Base-by-base conservation (phyloP, 2,888 invertebrate genomes). In the Cremastinae sp. region DNA sequence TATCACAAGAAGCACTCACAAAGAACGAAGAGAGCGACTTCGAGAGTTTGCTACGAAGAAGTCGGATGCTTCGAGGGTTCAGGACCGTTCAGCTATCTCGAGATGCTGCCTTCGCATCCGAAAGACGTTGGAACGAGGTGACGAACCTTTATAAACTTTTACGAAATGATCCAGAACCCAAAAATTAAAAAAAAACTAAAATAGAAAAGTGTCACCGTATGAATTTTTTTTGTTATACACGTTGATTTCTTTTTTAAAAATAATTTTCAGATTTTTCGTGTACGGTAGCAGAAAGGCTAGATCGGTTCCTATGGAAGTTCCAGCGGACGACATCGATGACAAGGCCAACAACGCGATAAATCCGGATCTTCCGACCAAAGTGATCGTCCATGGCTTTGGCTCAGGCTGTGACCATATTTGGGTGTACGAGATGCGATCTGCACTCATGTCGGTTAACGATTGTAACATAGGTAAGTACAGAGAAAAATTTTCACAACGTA, bases 351-450 rank as follows among this genome's bases (percentile, higher is more conserved):
- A 87, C 79, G 86, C 87, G 70, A 87, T 90, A 72, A 89, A 90
- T 78, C 86, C 88, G 0, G 84, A 91, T 73, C 84, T 92, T 43
- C 91, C 92, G 5, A 95, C 95, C 10, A 93, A 97, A 84, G 93
- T 98, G 75, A 95, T 98, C 83, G 96, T 97, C 0, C 98, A 98
- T 86, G 98, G 98, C 1, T 98, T 98, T 87, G 97, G 97, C 0
- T 96, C 96, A 72, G 96, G 95, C 84, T 97, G 97, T 88, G 94
- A 95, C 66, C 95, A 96, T 85, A 95, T 97, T 16, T 98, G 98
- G 98, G 96, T 97, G 9, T 95, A 96, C 86, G 96, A 97, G 90
- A 97, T 98, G 95, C 93, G 97, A 72, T 95, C 96, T 22, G 97
- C 97, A 4, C 91, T 98, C 12, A 95, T 97, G 93, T 95, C 96